Percentiles rank a stretch among this genome's conserved stretches.
Evolutionary conservation across 2,888 invertebrate species (phyloP).

Genomic region (Dorcus hopei): DNA sequence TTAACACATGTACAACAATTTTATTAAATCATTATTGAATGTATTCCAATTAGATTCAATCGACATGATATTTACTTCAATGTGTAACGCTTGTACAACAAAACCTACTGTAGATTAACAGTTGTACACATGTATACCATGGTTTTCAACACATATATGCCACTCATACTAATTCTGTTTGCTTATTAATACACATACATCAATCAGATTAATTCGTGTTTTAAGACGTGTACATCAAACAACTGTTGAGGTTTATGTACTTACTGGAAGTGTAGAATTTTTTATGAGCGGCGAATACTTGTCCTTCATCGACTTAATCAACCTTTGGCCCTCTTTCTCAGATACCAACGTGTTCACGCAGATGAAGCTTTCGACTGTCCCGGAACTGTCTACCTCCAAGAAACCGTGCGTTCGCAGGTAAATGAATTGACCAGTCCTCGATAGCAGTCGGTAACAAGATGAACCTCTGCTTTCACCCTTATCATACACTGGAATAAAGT

Average conservation of each 20-base stretch:
- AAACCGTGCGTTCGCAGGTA: conserved; percentile 82
- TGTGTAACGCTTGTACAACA: too few species aligned
- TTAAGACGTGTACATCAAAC: too few species aligned
- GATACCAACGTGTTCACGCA: conserved; percentile 79
- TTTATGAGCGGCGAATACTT: conserved; percentile 66
- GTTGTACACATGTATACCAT: too few species aligned
- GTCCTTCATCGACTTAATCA: conserved; percentile 76
- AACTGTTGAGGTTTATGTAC: background rate
- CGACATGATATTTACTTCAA: too few species aligned
- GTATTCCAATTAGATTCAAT: too few species aligned
- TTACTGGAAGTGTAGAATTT: conserved; percentile 20
- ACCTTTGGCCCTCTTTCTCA: conserved; percentile 68
- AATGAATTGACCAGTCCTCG: conserved; percentile 80
- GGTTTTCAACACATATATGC: too few species aligned
- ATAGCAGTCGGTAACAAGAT: conserved; percentile 81
- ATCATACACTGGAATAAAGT: conserved; percentile 69
- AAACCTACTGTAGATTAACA: too few species aligned
- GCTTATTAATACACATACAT: too few species aligned
- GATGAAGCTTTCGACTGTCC: conserved; percentile 79
- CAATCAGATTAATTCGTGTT: too few species aligned
- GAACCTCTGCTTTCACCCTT: conserved; percentile 77
- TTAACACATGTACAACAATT: too few species aligned
- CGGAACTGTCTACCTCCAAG: conserved; percentile 77
- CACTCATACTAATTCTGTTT: too few species aligned
- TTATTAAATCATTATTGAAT: too few species aligned